Conservation (phyloP, 1,140 invertebrate species). For the Leptinotarsa defecta region DNA sequence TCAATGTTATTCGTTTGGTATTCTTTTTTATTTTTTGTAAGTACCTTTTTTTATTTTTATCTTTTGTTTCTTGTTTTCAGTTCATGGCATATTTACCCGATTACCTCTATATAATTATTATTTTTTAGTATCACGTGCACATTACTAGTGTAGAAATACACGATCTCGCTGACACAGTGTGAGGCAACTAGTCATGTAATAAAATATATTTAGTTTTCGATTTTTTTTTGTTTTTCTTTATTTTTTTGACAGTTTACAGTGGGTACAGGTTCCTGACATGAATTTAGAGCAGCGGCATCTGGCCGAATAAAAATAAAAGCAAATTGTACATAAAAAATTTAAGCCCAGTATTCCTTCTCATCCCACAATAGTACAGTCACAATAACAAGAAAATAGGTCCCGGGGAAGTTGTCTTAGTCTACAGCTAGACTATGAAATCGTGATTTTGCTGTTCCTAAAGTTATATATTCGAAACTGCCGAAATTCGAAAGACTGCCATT, state of each 20-base stretch:
- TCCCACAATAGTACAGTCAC: conserved; percentile 50
- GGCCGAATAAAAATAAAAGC: conserved; percentile 31
- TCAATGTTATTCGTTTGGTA: too few relatives aligned
- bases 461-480: conserved; percentile 55
- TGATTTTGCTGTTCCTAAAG: conserved; percentile 58
- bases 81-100: conserved; percentile 52
- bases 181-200: conserved; percentile 56
- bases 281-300: conserved; percentile 16
- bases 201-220: conserved; percentile 45
- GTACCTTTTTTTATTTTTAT: too few relatives aligned
- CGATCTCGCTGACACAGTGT: conserved; percentile 53
- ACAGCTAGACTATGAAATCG: conserved; percentile 49
- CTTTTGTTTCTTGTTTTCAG: conserved; percentile 23
- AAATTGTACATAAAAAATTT: conserved; percentile 44
- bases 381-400: conserved; percentile 40
- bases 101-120: conserved; percentile 41
- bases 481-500: conserved; percentile 57
- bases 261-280: conserved; percentile 30
- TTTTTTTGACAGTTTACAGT: conserved; percentile 51
- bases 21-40: too few relatives aligned
- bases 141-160: conserved; percentile 49
- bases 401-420: conserved; percentile 48
- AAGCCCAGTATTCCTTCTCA: conserved; percentile 50
- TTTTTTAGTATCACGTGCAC: conserved; percentile 46
- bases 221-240: conserved; percentile 47